phyloP scores from a whole-genome alignment of 2,797 vertebrate species.

The Ambastaia sidthimunki region DNA sequence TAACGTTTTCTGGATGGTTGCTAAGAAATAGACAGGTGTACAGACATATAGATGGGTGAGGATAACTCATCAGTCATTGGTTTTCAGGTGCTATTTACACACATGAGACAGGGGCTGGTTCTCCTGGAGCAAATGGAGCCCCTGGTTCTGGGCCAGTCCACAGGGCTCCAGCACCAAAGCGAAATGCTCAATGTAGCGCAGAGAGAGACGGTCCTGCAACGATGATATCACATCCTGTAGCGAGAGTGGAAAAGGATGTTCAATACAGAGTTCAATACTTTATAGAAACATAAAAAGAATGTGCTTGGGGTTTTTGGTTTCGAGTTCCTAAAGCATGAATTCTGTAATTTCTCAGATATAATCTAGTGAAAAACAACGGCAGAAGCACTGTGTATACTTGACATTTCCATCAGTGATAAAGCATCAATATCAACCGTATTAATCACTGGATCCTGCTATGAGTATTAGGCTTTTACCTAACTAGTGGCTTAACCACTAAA shows the following conservation, averaged over 20 bases:
- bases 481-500: slow-evolving; percentile 52
- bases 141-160: slow-evolving; percentile 90
- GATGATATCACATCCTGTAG: slow-evolving; percentile 96
- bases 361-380: slow-evolving; percentile 46
- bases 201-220: slow-evolving; percentile 94
- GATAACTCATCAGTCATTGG: neutral
- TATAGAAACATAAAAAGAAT: neutral
- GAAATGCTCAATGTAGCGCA: slow-evolving; percentile 97
- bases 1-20: neutral
- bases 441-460: slow-evolving; percentile 55
- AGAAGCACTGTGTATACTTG: slow-evolving; percentile 37
- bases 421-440: slow-evolving; percentile 55
- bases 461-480: slow-evolving; percentile 44
- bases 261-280: neutral
- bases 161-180: slow-evolving; percentile 94
- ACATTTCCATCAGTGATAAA: slow-evolving; percentile 50
- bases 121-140: slow-evolving; percentile 92
- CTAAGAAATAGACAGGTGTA: neutral
- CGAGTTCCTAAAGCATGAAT: neutral
- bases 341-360: slow-evolving; percentile 25
- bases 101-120: slow-evolving; percentile 96
- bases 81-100: slow-evolving; percentile 65
- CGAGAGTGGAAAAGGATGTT: slow-evolving; percentile 8
- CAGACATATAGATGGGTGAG: neutral
- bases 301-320: neutral